Percentiles rank a stretch among this genome's conserved stretches.
Conservation (phyloP, 2,113 vertebrate species). For the Corythoichthys haematopterus region DNA sequence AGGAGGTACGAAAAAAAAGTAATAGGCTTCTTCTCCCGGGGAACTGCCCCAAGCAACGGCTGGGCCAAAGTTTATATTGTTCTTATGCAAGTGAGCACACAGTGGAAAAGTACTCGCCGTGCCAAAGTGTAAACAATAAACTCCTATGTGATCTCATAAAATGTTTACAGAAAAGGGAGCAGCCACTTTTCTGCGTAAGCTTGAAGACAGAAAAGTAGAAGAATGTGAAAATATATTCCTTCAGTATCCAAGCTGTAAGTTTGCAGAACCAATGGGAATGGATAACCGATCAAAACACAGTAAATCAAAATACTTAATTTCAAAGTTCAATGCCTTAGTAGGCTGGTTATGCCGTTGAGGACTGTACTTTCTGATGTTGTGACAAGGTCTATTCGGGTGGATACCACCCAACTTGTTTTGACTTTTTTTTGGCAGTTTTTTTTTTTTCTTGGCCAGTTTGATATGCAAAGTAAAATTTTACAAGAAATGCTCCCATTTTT, state of each 20-base stretch:
- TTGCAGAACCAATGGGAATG: background rate
- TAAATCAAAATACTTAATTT: constrained; percentile 29
- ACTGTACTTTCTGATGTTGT: constrained; percentile 12
- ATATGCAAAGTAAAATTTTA: constrained; percentile 2
- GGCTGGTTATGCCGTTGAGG: constrained; percentile 23
- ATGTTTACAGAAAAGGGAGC: no score
- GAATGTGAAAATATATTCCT: no score
- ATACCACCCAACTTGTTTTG: constrained; percentile 2
- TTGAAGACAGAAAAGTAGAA: no score
- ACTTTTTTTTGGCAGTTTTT: background rate
- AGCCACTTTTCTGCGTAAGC: no score
- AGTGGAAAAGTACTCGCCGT: no score
- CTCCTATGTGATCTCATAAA: no score
- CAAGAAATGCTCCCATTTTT: background rate
- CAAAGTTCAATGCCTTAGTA: constrained; percentile 12
- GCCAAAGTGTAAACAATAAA: no score
- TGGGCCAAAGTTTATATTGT: no score
- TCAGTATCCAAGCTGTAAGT: background rate
- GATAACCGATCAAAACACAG: constrained; percentile 13
- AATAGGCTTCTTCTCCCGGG: no score
- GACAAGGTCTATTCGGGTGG: background rate
- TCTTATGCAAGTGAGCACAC: no score
- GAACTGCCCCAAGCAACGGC: no score
- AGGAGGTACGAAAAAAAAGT: no score
- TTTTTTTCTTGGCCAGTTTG: constrained; percentile 8